Evolutionary conservation across 2,797 vertebrate genomes (phyloP), one percentile per base, ranked within the genome.

Genomic region (Falco rusticolus): DNA sequence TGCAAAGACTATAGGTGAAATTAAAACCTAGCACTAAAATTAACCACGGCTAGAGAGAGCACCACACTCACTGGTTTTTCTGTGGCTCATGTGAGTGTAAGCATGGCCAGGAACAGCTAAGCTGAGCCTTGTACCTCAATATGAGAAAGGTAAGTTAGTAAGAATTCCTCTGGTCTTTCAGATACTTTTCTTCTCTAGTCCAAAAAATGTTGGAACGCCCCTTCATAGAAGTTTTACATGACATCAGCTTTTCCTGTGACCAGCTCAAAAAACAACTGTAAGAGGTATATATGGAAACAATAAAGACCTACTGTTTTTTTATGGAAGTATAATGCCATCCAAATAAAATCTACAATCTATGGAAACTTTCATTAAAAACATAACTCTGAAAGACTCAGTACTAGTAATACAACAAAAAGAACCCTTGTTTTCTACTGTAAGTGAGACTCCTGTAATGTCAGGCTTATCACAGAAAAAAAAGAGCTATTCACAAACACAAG

Each of bases 341-440:
- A 94, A 94, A 96, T 77, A 89, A 91, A 97, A 94, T 82, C 68
- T 68, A 93, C 48, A 51, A 45, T 84, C 69, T 82, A 83, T 68
- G 80, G 93, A 89, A 78, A 93, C 68, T 96, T 95, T 92, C 89
- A 96, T 94, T 97, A 90, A 96, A 97, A 94, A 68, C 56, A 79
- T 91, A 89, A 80, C 84, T 90, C 60, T 60, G 33, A 92, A 83
- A 80, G 64, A 84, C 54, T 66, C 13, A 54, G 64, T 45, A 57
- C 48, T 54, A 82, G 56, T 39, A 77, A 89, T 77, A 85, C 53
- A 91, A 89, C 61, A 95, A 90, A 95, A 97, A 59, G 61, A 70
- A 64, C 9, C 33, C n/a, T 95, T 96, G 65, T 92, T 97, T 97
- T 75, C 78, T 76, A 70, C 31, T 53, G 24, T 39, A 90, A 93